Conservation (phyloP, 1,140 invertebrate genomes). For the Papilio helenus region DNA sequence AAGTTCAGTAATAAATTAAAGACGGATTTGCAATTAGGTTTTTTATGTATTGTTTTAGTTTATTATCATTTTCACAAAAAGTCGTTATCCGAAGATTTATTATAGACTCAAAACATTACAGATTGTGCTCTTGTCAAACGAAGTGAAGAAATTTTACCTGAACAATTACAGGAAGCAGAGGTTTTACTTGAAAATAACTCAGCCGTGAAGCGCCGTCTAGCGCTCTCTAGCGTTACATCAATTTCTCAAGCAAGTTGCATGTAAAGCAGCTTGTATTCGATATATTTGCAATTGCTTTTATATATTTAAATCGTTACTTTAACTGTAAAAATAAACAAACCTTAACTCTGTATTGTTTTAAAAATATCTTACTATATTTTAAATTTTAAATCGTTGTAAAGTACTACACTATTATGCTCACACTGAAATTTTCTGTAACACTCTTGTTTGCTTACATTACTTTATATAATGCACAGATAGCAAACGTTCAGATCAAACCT, state of each 20-base stretch:
- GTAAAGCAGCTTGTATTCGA: slow-evolving; percentile 3
- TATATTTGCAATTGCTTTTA: not conserved
- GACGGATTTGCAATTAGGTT: too few relatives aligned
- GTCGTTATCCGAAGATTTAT: too few relatives aligned
- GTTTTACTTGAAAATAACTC: slow-evolving; percentile 6
- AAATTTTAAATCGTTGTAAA: not conserved
- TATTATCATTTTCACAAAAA: too few relatives aligned
- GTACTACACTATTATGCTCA: not conserved
- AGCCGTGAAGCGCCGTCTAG: not conserved
- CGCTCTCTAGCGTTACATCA: not conserved
- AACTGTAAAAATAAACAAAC: not conserved
- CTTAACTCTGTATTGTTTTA: not conserved
- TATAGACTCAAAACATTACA: too few relatives aligned
- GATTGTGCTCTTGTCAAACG: too few relatives aligned
- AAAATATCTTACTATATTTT: too few relatives aligned
- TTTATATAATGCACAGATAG: not conserved
- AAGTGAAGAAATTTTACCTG: not conserved
- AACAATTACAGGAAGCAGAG: not conserved
- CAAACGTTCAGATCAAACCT: not conserved
- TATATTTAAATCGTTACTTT: not conserved
- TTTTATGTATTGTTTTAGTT: too few relatives aligned
- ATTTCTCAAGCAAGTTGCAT: slow-evolving; percentile 8
- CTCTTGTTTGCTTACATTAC: slow-evolving; percentile 3
- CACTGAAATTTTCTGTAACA: not conserved
- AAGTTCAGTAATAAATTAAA: too few relatives aligned